Evolutionary conservation across 2,797 vertebrate species (phyloP).

Genomic region (Basileuterus tristriatus): DNA sequence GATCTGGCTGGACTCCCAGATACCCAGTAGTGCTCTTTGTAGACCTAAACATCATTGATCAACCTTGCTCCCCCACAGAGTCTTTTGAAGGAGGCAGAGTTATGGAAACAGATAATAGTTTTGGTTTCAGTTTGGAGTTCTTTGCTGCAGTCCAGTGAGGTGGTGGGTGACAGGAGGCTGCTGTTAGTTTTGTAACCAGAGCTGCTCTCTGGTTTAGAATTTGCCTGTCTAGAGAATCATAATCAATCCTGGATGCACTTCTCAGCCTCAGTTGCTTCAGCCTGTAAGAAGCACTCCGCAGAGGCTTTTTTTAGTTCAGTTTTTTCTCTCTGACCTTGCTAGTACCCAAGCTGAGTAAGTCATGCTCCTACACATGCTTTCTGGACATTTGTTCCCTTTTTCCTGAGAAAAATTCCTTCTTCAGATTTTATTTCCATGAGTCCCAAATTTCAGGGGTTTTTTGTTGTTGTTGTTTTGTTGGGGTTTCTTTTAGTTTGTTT

Average conservation of each 20-base stretch:
- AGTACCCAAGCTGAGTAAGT: neutral
- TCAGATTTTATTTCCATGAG: neutral
- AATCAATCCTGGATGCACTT: neutral
- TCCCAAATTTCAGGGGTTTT: neutral
- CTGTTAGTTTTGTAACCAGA: neutral
- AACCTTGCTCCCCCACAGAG: neutral
- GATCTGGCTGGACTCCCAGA: neutral
- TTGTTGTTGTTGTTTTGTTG: no score
- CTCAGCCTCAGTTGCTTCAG: neutral
- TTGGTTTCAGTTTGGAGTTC: neutral
- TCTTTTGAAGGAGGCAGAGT: neutral
- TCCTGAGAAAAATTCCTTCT: neutral
- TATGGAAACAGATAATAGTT: neutral
- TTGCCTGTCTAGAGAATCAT: neutral
- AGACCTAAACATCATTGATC: neutral
- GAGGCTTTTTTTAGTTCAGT: neutral
- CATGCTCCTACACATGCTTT: fast-evolving
- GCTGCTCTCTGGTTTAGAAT: neutral
- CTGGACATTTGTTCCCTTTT: neutral
- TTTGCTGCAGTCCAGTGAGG: neutral
- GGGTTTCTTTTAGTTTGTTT: neutral
- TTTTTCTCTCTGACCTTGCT: neutral
- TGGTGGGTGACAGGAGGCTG: neutral
- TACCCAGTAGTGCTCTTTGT: neutral
- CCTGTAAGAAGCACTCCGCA: neutral